phyloP scores from a whole-genome alignment of 2,888 invertebrate species.

The Nephrotoma flavescens region DNA sequence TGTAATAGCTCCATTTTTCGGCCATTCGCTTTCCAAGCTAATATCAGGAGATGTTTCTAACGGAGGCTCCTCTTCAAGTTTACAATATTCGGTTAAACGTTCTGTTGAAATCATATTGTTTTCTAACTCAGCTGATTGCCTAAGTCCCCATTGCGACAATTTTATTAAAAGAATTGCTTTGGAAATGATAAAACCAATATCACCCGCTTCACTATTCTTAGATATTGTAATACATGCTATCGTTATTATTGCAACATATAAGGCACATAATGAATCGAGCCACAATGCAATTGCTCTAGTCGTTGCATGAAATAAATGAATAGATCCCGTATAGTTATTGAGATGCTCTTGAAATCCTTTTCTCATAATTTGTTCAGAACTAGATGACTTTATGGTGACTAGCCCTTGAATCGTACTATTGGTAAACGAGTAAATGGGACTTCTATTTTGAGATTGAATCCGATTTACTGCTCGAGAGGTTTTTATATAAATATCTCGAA shows the following conservation, averaged over 20 bases:
- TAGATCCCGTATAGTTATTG: conserved; percentile 56
- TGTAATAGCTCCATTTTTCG: conserved; percentile 40
- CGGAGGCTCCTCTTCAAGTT: conserved; percentile 35
- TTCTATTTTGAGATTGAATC: conserved; percentile 36
- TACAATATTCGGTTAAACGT: conserved; percentile 65
- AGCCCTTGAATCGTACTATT: conserved; percentile 62
- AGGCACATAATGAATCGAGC: conserved; percentile 74
- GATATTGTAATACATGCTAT: conserved; percentile 65
- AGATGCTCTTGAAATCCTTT: conserved; percentile 46
- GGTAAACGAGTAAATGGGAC: conserved; percentile 63
- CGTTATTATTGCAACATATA: conserved; percentile 74
- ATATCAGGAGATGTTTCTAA: conserved; percentile 20
- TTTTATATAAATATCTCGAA: conserved; percentile 39
- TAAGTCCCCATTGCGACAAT: conserved; percentile 70
- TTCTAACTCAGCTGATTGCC: conserved; percentile 72
- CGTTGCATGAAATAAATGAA: conserved; percentile 68
- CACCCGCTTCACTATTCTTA: conserved; percentile 38
- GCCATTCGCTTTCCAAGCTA: conserved; percentile 36
- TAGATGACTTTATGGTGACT: conserved; percentile 60
- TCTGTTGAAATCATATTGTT: conserved; percentile 77
- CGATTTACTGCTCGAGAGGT: conserved; percentile 39
- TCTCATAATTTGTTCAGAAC: conserved; percentile 45
- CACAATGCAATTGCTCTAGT: conserved; percentile 88
- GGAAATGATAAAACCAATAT: conserved; percentile 55
- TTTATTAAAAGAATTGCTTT: conserved; percentile 55